These are phyloP conservation scores for Pseudopipra pipra DNA, from an alignment of 2,113 vertebrate species.

Conservation along the genomic window DNA sequence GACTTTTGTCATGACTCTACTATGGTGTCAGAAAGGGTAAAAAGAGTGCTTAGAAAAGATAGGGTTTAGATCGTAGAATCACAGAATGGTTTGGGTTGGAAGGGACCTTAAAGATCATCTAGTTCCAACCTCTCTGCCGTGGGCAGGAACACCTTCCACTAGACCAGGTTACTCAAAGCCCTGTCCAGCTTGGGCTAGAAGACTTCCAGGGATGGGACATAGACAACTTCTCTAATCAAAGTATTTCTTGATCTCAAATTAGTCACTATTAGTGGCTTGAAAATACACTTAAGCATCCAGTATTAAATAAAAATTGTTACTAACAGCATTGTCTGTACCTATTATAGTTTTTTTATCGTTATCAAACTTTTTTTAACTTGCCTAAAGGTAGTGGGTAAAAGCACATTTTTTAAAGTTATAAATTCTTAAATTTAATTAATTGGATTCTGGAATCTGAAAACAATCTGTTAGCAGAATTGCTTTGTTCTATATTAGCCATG, in stretches of 20 bases:
- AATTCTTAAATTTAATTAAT: background rate
- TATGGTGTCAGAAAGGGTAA: background rate
- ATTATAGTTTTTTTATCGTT: background rate
- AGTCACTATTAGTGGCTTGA: background rate
- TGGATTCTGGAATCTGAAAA: background rate
- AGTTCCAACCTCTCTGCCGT: background rate
- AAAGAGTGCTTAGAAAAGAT: background rate
- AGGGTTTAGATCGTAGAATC: background rate
- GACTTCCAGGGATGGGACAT: background rate
- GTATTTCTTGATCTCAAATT: background rate
- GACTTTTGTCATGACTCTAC: background rate
- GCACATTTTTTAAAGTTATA: background rate
- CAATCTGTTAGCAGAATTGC: background rate
- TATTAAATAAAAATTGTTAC: background rate
- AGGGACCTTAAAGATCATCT: background rate
- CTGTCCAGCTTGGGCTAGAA: background rate
- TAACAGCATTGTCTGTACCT: background rate
- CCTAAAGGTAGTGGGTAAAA: background rate
- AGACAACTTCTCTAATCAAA: background rate
- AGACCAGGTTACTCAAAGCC: background rate
- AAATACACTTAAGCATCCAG: background rate
- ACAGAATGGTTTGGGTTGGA: background rate
- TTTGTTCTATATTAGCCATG: background rate
- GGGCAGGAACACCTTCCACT: no score
- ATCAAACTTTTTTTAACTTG: background rate